phyloP scores from a whole-genome alignment of 2,113 vertebrate genomes.

The Trematocara unimaculatum region DNA sequence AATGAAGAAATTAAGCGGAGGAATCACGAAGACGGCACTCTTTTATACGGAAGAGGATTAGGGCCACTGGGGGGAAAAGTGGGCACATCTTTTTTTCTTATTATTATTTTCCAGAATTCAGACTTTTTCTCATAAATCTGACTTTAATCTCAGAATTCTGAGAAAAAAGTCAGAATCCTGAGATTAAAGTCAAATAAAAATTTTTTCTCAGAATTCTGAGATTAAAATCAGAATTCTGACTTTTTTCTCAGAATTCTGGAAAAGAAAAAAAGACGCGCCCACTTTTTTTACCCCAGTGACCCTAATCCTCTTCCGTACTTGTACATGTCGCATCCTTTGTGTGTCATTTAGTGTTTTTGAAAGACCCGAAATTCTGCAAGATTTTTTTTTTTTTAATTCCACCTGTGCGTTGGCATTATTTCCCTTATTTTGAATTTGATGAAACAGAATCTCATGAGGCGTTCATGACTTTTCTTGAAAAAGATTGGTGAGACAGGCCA shows the following conservation, averaged over 20 bases:
- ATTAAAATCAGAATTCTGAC: too few species aligned
- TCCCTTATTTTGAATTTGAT: background rate
- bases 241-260: background rate
- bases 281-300: background rate
- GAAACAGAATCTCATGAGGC: background rate
- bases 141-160: background rate
- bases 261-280: background rate
- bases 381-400: background rate
- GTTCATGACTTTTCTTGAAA: background rate
- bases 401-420: background rate
- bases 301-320: background rate
- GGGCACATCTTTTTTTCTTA: background rate
- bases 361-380: background rate
- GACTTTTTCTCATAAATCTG: background rate
- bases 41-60: background rate
- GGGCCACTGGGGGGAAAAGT: accelerated
- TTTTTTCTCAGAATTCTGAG: too few species aligned
- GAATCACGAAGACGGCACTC: background rate
- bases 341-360: background rate
- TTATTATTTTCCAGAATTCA: background rate
- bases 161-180: background rate
- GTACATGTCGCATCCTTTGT: background rate
- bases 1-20: background rate
- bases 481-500: background rate
- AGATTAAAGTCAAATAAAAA: background rate